A percentile compares a stretch with the other conserved stretches of the same genome.
Conservation (phyloP, 1,140 invertebrate genomes). For the Brachionus calyciflorus region DNA sequence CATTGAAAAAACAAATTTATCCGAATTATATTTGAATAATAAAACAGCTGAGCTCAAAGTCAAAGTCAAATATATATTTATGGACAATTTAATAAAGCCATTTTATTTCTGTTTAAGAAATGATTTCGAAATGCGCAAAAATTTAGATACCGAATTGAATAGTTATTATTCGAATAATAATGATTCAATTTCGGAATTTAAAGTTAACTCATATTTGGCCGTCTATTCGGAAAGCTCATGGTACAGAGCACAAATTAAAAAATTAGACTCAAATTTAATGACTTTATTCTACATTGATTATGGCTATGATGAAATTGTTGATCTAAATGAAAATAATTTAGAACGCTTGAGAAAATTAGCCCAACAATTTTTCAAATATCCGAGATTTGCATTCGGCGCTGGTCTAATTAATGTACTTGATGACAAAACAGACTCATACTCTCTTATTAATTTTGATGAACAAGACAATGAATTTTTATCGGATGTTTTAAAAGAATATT, state of each 20-base stretch:
- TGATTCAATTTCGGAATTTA: not conserved
- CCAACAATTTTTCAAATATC: slow-evolving; percentile 5
- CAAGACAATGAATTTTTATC: not conserved
- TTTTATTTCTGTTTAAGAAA: slow-evolving; percentile 27
- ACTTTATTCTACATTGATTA: slow-evolving; percentile 27
- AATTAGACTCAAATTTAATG: not conserved
- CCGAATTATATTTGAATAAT: not conserved
- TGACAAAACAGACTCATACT: not conserved
- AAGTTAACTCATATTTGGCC: not conserved
- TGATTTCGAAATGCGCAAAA: not conserved
- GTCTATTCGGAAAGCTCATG: not conserved
- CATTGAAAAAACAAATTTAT: not conserved
- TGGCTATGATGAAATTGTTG: slow-evolving; percentile 9
- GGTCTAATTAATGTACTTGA: not conserved
- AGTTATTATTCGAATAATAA: not conserved
- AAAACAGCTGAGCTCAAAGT: slow-evolving; percentile 38
- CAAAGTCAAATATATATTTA: not conserved
- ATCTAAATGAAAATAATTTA: not conserved
- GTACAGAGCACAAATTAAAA: slow-evolving; percentile 23
- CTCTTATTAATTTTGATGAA: not conserved
- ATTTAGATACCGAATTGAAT: not conserved
- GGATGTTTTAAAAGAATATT: not conserved
- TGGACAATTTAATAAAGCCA: slow-evolving; percentile 3
- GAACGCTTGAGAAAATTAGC: not conserved
- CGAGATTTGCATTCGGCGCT: not conserved